These are phyloP conservation scores for Lycocerus yunnanus DNA, from an alignment of 2,888 invertebrate genomes.

Conservation along the genomic window DNA sequence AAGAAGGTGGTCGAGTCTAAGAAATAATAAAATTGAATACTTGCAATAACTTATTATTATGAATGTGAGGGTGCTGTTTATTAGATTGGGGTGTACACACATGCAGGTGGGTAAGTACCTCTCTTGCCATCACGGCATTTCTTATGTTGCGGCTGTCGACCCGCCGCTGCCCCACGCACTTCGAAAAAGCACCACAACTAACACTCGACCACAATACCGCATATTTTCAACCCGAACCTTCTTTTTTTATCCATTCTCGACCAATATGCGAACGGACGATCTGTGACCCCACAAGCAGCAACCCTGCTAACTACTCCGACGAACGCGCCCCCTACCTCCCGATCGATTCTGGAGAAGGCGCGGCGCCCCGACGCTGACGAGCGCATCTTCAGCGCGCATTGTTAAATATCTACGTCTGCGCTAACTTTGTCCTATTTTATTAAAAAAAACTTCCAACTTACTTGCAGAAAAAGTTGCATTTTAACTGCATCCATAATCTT, in stretches of 20 bases:
- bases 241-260: slow-evolving; percentile 53
- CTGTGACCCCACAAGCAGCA: slow-evolving; percentile 52
- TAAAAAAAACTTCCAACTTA: slow-evolving; percentile 22
- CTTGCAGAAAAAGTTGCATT: slow-evolving; percentile 30
- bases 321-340: slow-evolving; percentile 48
- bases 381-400: slow-evolving; percentile 35
- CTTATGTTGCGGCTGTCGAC: slow-evolving; percentile 61
- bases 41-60: neutral
- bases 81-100: slow-evolving; percentile 33
- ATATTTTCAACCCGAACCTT: slow-evolving; percentile 48
- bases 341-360: slow-evolving; percentile 55
- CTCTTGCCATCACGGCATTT: slow-evolving; percentile 76
- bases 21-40: neutral
- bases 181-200: slow-evolving; percentile 43
- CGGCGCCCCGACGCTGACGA: slow-evolving; percentile 42
- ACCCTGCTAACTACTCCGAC: slow-evolving; percentile 53
- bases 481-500: slow-evolving; percentile 17
- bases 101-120: slow-evolving; percentile 56
- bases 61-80: slow-evolving; percentile 8
- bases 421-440: slow-evolving; percentile 31
- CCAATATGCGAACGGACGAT: slow-evolving; percentile 49
- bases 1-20: neutral
- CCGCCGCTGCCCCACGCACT: slow-evolving; percentile 46
- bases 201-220: slow-evolving; percentile 48
- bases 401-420: slow-evolving; percentile 27